phyloP scores from a whole-genome alignment of 2,888 invertebrate species.

The Campoplex capitator region DNA sequence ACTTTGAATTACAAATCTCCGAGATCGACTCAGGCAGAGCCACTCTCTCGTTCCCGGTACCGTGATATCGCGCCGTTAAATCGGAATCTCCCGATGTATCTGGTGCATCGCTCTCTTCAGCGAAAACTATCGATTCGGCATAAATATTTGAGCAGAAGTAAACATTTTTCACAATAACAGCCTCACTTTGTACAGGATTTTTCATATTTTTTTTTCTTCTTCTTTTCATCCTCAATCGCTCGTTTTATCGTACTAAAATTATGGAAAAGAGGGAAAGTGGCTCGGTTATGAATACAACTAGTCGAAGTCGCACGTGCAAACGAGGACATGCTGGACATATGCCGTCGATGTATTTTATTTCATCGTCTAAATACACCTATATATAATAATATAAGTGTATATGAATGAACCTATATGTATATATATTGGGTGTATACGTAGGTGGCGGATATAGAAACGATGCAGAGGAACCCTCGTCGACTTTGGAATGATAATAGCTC shows the following conservation, averaged over 20 bases:
- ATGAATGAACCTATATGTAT: neutral
- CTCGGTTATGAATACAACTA: neutral
- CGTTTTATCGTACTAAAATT: conserved; percentile 18
- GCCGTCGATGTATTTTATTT: conserved; percentile 48
- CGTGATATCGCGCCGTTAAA: neutral
- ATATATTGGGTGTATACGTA: neutral
- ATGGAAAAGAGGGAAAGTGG: conserved; percentile 52
- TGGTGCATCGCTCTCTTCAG: neutral
- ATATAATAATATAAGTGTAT: conserved; percentile 16
- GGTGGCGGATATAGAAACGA: conserved; percentile 48
- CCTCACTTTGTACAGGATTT: neutral
- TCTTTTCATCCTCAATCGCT: neutral
- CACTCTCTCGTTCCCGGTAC: neutral
- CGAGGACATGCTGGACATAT: conserved; percentile 49
- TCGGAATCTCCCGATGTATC: neutral
- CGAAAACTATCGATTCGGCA: neutral
- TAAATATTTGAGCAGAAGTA: neutral
- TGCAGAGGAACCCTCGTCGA: conserved; percentile 76
- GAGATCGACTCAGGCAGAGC: neutral
- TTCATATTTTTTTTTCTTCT: conserved; percentile 1
- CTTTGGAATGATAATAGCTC: conserved; percentile 82
- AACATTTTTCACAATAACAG: neutral
- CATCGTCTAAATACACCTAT: conserved; percentile 6
- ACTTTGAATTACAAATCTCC: conserved; percentile 41
- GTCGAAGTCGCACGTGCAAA: conserved; percentile 48